Conservation (phyloP, 1,140 invertebrate species). For the Plutomurus gul region DNA sequence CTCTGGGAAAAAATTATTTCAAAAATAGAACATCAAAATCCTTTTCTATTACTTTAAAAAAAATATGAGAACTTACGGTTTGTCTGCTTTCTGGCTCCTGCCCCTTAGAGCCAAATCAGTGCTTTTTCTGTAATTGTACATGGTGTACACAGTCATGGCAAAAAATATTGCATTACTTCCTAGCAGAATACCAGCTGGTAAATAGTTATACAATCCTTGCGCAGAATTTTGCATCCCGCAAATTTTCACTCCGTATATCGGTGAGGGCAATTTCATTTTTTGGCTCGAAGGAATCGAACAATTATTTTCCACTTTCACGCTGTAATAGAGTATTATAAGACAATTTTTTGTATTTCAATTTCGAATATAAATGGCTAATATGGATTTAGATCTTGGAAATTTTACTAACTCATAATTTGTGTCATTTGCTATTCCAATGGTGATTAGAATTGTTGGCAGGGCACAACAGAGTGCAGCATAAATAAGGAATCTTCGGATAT, state of each 20-base stretch:
- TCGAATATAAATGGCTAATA: too few relatives aligned
- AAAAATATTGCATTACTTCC: neutral
- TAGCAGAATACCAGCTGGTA: neutral
- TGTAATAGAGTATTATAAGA: neutral
- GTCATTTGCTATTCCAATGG: neutral
- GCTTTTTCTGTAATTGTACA: neutral
- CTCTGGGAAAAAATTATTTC: neutral
- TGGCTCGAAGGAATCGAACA: too few relatives aligned
- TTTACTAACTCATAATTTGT: neutral
- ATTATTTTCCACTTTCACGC: neutral
- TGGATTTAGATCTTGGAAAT: too few relatives aligned
- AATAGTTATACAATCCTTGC: slow-evolving; percentile 1
- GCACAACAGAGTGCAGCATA: neutral
- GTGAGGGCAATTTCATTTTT: neutral
- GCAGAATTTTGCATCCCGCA: neutral
- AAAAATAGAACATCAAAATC: neutral
- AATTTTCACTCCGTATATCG: neutral
- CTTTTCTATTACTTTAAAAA: neutral
- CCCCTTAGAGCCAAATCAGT: neutral
- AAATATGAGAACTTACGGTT: neutral
- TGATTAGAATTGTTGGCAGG: neutral
- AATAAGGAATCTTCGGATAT: neutral
- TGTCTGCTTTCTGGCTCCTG: neutral
- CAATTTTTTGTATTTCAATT: neutral
- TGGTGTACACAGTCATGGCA: neutral